Percentiles rank a stretch among this genome's conserved stretches.
Evolutionary conservation across 2,888 invertebrate species (phyloP).

Genomic region (Pseudanteris insignis): DNA sequence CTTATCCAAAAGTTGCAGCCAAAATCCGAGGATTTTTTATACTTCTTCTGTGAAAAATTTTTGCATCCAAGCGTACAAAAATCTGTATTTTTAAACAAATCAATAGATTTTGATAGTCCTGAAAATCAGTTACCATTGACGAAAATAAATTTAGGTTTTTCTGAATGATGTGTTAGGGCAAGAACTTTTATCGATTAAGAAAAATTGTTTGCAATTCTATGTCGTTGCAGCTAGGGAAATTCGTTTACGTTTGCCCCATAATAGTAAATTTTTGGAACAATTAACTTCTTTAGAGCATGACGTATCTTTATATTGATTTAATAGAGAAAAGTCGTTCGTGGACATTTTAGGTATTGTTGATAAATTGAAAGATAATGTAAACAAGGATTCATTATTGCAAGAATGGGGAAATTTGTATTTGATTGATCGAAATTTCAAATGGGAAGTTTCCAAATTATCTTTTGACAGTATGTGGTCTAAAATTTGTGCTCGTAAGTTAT

Average conservation of each 20-base stretch:
- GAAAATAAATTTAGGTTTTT: slow-evolving; percentile 3
- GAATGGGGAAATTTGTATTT: slow-evolving; percentile 5
- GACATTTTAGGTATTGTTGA: neutral
- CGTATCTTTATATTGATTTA: neutral
- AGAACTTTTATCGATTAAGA: too few relatives aligned
- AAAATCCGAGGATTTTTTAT: neutral
- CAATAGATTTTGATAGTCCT: neutral
- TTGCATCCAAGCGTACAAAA: too few relatives aligned
- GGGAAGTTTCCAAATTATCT: neutral
- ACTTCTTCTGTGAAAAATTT: neutral
- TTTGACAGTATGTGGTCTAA: slow-evolving; percentile 10
- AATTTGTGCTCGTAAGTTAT: neutral
- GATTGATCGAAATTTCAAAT: neutral
- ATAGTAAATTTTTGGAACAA: neutral
- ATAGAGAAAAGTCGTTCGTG: neutral
- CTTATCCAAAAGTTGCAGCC: neutral
- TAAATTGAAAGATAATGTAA: neutral
- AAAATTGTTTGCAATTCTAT: slow-evolving; percentile 13
- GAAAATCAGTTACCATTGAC: neutral
- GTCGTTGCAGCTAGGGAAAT: slow-evolving; percentile 5
- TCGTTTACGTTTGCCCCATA: neutral
- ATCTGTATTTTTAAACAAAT: too few relatives aligned
- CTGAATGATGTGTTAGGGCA: too few relatives aligned
- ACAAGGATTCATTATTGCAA: neutral
- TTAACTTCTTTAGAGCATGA: neutral